phyloP scores from a whole-genome alignment of 2,113 vertebrate genomes.

The Arothron firmamentum region DNA sequence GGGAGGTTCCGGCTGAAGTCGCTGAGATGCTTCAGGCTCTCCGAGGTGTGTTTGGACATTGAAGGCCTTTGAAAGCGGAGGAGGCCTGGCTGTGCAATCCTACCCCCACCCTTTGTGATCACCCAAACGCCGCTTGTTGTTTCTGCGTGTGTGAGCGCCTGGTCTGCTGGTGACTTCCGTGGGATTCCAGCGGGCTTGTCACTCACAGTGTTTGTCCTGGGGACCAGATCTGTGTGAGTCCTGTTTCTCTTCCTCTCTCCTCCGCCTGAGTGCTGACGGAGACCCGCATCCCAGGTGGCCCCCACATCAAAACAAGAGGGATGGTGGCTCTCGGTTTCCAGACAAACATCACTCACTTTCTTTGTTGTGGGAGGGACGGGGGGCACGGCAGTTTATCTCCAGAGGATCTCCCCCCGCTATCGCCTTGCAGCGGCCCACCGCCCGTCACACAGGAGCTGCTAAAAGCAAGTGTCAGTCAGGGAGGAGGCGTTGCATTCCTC shows the following conservation, averaged over 20 bases:
- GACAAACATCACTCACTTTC: slow-evolving; percentile 78
- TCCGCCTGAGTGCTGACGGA: slow-evolving; percentile 66
- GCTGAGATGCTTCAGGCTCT: background rate
- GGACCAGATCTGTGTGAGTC: slow-evolving; percentile 55
- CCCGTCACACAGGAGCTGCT: slow-evolving; percentile 67
- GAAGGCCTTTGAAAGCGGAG: background rate
- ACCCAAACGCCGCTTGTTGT: slow-evolving; percentile 50
- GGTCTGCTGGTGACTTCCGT: slow-evolving; percentile 59
- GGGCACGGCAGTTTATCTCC: slow-evolving; percentile 68
- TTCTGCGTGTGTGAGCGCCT: slow-evolving; percentile 52
- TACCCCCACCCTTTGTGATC: slow-evolving; percentile 28
- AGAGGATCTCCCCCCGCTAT: slow-evolving; percentile 67
- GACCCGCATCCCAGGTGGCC: slow-evolving; percentile 77
- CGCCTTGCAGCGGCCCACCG: slow-evolving; percentile 64
- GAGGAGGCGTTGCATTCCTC: slow-evolving; percentile 63
- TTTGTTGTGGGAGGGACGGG: slow-evolving; percentile 75
- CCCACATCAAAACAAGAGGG: slow-evolving; percentile 77
- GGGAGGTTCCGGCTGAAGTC: background rate
- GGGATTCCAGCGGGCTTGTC: slow-evolving; percentile 64
- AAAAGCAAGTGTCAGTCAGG: slow-evolving; percentile 76
- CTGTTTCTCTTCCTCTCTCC: slow-evolving; percentile 61
- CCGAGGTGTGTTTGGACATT: slow-evolving; percentile 1
- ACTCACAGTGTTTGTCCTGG: slow-evolving; percentile 68
- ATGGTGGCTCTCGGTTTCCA: slow-evolving; percentile 71
- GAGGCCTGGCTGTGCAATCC: slow-evolving; percentile 38